Base-by-base conservation (phyloP, 1,140 invertebrate genomes). In the Eriocheir sinensis region DNA sequence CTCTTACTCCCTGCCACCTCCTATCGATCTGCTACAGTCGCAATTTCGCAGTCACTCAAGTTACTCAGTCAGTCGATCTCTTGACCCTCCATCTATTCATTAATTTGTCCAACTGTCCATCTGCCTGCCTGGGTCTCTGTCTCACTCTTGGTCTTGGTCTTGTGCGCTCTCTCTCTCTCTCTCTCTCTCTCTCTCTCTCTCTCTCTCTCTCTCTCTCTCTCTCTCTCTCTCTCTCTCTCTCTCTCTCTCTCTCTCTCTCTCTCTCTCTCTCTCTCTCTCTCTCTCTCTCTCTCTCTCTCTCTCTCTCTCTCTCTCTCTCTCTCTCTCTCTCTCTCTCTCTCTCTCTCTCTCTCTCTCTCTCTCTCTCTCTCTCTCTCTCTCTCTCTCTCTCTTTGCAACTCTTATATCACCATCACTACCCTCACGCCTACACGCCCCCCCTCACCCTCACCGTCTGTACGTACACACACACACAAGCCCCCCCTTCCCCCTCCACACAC, bases 161-260 rank as follows among this genome's bases (percentile, higher is more conserved):
- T 21, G 12, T n/a, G 27, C 60, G 27, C 60, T 72, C 60, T 72
- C 60, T 72, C 60, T 72, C 60, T 72, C 27, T 72, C 60, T 72
- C 60, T 72, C 60, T 72, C 60, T 72, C 17, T 72, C 21, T n/a
- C 17, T 72, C 17, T 72, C 60, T 72, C 60, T 72, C 60, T 72
- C 60, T 72, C 60, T 72, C 60, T 72, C 60, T 72, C 60, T 72
- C 27, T 72, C 53, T 60, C 53, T 60, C 53, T 60, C 53, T 60
- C 8, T 60, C 8, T 27, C 8, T 60, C 8, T 60, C 53, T 60
- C 53, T 60, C 53, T 60, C 53, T 48, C 44, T 48, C 44, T 48
- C 44, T 48, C 44, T 48, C 44, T 48, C 44, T 48, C 44, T 48
- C 44, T 48, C 44, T 48, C 44, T 48, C 44, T 48, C 44, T 48